phyloP scores from a whole-genome alignment of 2,797 vertebrate genomes.

The Rhinella marina region DNA sequence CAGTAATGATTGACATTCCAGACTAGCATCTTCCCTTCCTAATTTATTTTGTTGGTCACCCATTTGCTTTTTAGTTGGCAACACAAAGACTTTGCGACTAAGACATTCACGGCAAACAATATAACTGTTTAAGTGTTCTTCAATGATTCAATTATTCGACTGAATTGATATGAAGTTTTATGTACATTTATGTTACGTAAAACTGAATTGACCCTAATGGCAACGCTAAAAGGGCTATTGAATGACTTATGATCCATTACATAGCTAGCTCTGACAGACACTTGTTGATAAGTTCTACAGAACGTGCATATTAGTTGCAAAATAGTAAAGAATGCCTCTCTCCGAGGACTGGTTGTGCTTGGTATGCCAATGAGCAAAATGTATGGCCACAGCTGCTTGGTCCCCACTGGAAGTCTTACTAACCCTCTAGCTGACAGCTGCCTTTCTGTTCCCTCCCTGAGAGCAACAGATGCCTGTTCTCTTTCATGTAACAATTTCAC shows the following conservation, averaged over 20 bases:
- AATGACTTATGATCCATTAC: background rate
- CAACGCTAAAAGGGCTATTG: background rate
- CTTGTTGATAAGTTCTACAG: constrained; percentile 18
- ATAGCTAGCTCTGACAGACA: background rate
- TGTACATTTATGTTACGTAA: background rate
- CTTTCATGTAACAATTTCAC: constrained; percentile 58
- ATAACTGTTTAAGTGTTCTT: background rate
- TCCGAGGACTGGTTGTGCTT: constrained; percentile 36
- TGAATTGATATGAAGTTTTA: background rate
- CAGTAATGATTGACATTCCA: constrained; percentile 67
- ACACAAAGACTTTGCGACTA: background rate
- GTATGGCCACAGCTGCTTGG: constrained; percentile 53
- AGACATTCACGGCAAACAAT: background rate
- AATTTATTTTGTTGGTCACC: constrained; percentile 67
- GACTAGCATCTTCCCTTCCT: constrained; percentile 64
- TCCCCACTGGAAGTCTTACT: constrained; percentile 33
- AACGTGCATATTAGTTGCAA: constrained; percentile 18
- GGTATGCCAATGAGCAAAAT: constrained; percentile 50
- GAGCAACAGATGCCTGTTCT: constrained; percentile 55
- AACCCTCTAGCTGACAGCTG: constrained; percentile 59
- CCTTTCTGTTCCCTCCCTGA: constrained; percentile 29
- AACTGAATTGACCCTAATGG: background rate
- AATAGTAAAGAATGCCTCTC: background rate
- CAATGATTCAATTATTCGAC: background rate
- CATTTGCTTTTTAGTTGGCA: constrained; percentile 51